These are phyloP conservation scores for Puma concolor DNA, from an alignment of 2,113 vertebrate species.

Conservation along the genomic window DNA sequence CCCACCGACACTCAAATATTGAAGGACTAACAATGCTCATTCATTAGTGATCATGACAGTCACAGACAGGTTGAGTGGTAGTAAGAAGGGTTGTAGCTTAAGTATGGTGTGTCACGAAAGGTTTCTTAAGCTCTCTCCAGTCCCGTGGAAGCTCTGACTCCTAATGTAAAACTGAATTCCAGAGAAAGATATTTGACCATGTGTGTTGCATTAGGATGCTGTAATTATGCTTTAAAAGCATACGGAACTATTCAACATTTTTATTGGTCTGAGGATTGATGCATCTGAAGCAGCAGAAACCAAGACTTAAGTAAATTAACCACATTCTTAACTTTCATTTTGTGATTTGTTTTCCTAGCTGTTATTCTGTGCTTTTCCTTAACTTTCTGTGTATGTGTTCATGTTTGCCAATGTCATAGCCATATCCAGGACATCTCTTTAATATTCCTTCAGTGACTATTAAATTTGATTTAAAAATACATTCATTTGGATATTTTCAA, in stretches of 20 bases:
- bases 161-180: neutral
- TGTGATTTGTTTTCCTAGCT: neutral
- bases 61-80: neutral
- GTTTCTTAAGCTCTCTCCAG: neutral
- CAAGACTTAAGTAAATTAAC: neutral
- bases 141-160: neutral
- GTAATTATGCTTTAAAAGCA: neutral
- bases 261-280: neutral
- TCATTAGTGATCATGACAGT: neutral
- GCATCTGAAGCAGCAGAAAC: neutral
- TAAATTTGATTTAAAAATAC: constrained; percentile 82
- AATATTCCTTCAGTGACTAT: constrained; percentile 83
- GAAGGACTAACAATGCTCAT: too few species aligned
- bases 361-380: neutral
- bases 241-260: neutral
- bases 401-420: constrained; percentile 66
- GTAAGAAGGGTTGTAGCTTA: rapidly evolving
- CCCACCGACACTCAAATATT: too few species aligned
- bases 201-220: neutral
- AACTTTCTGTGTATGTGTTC: neutral
- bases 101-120: rapidly evolving
- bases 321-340: neutral
- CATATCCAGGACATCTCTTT: constrained; percentile 80
- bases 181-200: neutral
- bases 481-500: constrained; percentile 87